Conservation (phyloP, 1,140 invertebrate species). For the Thaumatotibia leucotreta region DNA sequence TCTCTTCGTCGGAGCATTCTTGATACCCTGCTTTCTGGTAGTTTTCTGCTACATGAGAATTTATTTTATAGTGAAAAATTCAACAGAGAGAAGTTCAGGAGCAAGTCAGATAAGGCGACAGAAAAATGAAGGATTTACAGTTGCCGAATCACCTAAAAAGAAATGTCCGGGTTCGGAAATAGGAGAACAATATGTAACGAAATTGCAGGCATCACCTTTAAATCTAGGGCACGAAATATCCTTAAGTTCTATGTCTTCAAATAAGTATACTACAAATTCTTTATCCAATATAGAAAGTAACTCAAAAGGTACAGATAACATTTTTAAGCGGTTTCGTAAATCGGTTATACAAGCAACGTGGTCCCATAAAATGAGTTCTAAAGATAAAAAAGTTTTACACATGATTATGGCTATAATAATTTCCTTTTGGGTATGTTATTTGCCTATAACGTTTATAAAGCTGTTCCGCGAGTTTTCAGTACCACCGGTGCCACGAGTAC, state of each 20-base stretch:
- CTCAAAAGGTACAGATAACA: too few species aligned
- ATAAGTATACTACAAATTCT: too few species aligned
- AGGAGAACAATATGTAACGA: too few species aligned
- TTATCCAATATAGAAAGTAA: too few species aligned
- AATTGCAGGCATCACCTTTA: too few species aligned
- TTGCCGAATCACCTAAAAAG: too few species aligned
- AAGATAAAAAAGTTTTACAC: constrained; percentile 87
- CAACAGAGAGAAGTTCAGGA: constrained; percentile 81
- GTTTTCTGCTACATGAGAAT: constrained; percentile 89
- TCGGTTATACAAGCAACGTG: constrained; percentile 81
- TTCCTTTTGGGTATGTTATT: constrained; percentile 88
- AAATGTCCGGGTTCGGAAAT: too few species aligned
- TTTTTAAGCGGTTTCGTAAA: constrained; percentile 56
- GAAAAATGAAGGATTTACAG: constrained; percentile 77
- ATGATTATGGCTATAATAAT: constrained; percentile 92
- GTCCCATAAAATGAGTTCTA: too few species aligned
- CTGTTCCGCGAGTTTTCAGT: constrained; percentile 81
- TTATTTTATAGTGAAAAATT: constrained; percentile 87
- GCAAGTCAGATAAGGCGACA: constrained; percentile 60
- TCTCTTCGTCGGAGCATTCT: constrained; percentile 87
- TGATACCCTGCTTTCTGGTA: constrained; percentile 87
- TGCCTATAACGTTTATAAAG: constrained; percentile 89
- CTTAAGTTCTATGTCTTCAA: too few species aligned
- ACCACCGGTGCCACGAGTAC: constrained; percentile 83
- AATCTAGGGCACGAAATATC: too few species aligned